phyloP scores from a whole-genome alignment of 2,888 invertebrate genomes.

The Ypsolopha sequella region DNA sequence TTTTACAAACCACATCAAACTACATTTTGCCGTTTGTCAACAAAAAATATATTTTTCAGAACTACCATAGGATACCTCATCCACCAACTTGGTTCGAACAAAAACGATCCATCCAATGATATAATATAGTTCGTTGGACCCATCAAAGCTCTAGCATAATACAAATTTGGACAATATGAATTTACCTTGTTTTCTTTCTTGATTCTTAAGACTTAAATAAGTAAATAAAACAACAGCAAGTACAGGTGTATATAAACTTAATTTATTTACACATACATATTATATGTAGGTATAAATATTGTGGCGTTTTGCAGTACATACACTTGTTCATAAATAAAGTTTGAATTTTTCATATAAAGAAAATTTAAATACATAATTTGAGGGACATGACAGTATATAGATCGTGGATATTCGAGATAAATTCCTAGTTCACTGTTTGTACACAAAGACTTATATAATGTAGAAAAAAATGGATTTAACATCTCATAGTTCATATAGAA shows the following conservation, averaged over 20 bases:
- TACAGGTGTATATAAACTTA: conserved; percentile 69
- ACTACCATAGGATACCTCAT: no score
- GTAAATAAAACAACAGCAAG: neutral
- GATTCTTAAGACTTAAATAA: neutral
- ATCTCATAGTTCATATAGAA: neutral
- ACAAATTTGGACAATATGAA: no score
- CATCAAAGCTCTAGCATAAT: no score
- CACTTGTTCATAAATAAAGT: conserved; percentile 34
- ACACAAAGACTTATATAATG: neutral
- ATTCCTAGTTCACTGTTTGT: neutral
- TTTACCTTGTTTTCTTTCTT: no score
- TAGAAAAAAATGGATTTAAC: neutral
- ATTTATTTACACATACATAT: conserved; percentile 60
- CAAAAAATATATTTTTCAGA: no score
- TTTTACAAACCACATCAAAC: no score
- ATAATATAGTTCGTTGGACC: no score
- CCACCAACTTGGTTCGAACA: no score
- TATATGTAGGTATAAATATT: conserved; percentile 37
- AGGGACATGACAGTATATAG: neutral
- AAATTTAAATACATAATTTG: conserved; percentile 17
- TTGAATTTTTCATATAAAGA: conserved; percentile 19
- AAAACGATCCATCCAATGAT: no score
- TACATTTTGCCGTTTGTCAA: no score
- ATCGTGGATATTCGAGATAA: neutral
- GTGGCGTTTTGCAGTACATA: conserved; percentile 42